phyloP scores from a whole-genome alignment of 2,113 vertebrate species.

The Sterrhoptilus dennistouni region DNA sequence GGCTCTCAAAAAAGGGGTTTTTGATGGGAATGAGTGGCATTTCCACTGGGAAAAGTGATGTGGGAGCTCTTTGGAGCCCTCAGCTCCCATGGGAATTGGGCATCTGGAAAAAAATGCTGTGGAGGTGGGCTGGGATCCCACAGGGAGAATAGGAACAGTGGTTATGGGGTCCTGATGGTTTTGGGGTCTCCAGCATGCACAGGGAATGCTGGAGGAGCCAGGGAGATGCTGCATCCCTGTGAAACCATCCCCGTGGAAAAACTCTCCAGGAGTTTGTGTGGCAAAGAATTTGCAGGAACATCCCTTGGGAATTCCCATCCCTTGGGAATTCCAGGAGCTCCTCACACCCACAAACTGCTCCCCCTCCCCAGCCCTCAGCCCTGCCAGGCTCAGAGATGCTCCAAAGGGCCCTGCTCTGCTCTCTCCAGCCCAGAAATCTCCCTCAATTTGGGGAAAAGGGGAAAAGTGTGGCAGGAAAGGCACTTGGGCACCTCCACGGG shows the following conservation, averaged over 20 bases:
- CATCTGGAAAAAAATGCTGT: background rate
- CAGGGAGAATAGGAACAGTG: background rate
- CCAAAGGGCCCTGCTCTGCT: rapidly evolving
- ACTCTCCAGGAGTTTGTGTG: background rate
- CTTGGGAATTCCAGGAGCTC: background rate
- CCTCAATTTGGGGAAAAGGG: background rate
- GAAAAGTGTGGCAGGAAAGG: background rate
- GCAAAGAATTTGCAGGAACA: too few species aligned
- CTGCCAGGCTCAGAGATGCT: background rate
- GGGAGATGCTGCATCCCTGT: background rate
- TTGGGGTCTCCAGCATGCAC: rapidly evolving
- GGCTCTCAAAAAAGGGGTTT: background rate
- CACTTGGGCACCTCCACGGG: background rate
- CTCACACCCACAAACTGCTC: rapidly evolving
- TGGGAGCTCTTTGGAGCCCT: background rate
- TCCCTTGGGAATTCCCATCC: background rate
- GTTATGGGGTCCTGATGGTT: background rate
- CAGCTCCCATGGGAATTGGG: rapidly evolving
- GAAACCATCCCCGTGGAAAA: rapidly evolving
- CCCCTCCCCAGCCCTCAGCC: rapidly evolving
- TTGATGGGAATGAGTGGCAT: background rate
- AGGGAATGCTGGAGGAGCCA: background rate
- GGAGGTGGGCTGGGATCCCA: background rate
- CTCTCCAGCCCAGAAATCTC: background rate
- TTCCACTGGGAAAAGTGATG: background rate